Evolutionary conservation across 1,140 invertebrate genomes (phyloP).

Genomic region (Oppia nitens): DNA sequence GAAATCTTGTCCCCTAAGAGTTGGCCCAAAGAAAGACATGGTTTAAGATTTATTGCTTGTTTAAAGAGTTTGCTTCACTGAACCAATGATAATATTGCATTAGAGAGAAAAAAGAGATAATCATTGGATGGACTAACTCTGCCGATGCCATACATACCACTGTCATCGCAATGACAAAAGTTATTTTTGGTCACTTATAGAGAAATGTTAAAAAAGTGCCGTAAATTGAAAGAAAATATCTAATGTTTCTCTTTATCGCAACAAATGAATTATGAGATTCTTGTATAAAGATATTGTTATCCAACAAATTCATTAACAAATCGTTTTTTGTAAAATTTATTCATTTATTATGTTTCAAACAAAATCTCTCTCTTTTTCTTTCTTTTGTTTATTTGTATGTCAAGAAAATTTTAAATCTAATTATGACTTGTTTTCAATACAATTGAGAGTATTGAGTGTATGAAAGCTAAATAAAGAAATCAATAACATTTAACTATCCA

Average conservation of each 20-base stretch:
- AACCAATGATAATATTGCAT: background rate
- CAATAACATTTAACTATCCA: too few relatives aligned
- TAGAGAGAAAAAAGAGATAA: background rate
- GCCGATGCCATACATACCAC: background rate
- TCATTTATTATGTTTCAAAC: too few relatives aligned
- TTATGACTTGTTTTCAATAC: too few relatives aligned
- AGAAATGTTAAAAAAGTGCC: background rate
- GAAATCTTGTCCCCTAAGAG: background rate
- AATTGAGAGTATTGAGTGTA: too few relatives aligned
- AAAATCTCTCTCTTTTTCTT: too few relatives aligned
- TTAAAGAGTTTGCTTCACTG: constrained; percentile 3
- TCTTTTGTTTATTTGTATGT: too few relatives aligned
- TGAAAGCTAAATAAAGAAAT: too few relatives aligned
- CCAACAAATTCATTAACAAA: background rate
- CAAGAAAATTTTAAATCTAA: too few relatives aligned
- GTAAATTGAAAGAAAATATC: background rate
- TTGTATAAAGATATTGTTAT: background rate
- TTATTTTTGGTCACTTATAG: background rate
- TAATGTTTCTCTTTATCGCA: background rate
- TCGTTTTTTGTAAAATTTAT: background rate
- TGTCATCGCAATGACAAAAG: background rate
- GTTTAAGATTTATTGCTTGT: background rate
- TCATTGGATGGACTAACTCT: background rate
- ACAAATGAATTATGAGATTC: background rate
- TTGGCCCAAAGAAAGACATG: background rate